A percentile compares a stretch with the other conserved stretches of the same genome.
These are phyloP conservation scores for Agraylea sexmaculata DNA, from an alignment of 1,140 invertebrate species.

Conservation along the genomic window DNA sequence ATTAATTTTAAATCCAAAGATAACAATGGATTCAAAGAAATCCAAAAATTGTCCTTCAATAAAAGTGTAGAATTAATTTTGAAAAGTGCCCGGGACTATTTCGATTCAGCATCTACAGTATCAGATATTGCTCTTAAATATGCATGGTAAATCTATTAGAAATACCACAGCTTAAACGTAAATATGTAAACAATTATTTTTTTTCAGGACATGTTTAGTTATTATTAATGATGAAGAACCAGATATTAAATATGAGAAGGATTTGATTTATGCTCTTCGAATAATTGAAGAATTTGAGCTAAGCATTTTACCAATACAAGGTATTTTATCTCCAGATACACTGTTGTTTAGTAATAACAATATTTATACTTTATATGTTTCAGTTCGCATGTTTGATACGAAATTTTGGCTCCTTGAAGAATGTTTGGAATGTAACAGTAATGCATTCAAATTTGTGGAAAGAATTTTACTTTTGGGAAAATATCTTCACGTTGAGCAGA, in stretches of 20 bases:
- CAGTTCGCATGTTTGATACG: constrained; percentile 13
- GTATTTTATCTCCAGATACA: constrained; percentile 7
- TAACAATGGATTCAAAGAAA: constrained; percentile 11
- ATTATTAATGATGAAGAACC: constrained; percentile 16
- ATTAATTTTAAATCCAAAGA: constrained; percentile 12
- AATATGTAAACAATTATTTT: constrained; percentile 5
- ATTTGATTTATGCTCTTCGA: constrained; percentile 18
- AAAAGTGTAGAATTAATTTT: constrained; percentile 15
- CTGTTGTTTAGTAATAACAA: background rate
- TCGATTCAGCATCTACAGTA: constrained; percentile 19
- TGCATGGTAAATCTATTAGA: constrained; percentile 14
- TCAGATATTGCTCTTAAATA: constrained; percentile 14
- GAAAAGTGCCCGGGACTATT: constrained; percentile 16
- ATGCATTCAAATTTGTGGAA: constrained; percentile 16
- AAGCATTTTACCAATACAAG: constrained; percentile 19
- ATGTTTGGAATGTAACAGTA: constrained; percentile 18
- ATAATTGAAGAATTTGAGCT: constrained; percentile 19
- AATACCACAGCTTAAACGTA: background rate
- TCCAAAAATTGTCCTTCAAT: constrained; percentile 13
- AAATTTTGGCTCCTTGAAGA: constrained; percentile 21
- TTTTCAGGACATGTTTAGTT: constrained; percentile 19
- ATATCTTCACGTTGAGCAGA: constrained; percentile 12
- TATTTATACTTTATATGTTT: constrained; percentile 6
- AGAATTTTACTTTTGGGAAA: constrained; percentile 18
- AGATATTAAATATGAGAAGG: constrained; percentile 17